Evolutionary conservation across 2,113 vertebrate genomes (phyloP).

Genomic region (Otis tarda): DNA sequence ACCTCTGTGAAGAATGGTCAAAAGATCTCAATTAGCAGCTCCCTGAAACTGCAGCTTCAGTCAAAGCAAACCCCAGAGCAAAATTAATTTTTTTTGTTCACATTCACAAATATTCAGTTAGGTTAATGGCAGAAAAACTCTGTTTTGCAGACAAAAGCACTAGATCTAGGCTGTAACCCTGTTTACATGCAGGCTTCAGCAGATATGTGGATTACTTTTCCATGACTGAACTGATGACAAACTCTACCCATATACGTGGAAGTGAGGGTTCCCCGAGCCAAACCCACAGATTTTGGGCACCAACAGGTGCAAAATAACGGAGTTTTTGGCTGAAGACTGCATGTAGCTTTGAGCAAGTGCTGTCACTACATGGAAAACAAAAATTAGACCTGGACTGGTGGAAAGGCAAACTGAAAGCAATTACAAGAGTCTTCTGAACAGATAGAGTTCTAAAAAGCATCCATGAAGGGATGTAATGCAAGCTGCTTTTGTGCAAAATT

Average conservation of each 20-base stretch:
- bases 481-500: not conserved
- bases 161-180: not conserved
- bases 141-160: not conserved
- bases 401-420: not conserved
- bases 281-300: not conserved
- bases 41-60: not conserved
- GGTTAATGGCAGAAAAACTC: not conserved
- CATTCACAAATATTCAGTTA: not conserved
- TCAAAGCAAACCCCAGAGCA: not conserved
- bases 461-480: not conserved
- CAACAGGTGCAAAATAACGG: not conserved
- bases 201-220: not conserved
- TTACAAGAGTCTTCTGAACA: not conserved
- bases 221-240: not conserved
- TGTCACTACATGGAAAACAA: not conserved
- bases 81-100: not conserved
- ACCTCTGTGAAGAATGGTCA: not conserved
- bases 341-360: not conserved
- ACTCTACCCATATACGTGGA: not conserved
- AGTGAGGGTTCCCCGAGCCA: not conserved
- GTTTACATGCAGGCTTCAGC: not conserved
- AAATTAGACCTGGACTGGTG: not conserved
- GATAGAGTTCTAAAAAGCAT: not conserved
- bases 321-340: not conserved
- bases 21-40: not conserved